A percentile compares a stretch with the other conserved stretches of the same genome.
Evolutionary conservation across 2,797 vertebrate genomes (phyloP).

Genomic region (Menidia menidia): DNA sequence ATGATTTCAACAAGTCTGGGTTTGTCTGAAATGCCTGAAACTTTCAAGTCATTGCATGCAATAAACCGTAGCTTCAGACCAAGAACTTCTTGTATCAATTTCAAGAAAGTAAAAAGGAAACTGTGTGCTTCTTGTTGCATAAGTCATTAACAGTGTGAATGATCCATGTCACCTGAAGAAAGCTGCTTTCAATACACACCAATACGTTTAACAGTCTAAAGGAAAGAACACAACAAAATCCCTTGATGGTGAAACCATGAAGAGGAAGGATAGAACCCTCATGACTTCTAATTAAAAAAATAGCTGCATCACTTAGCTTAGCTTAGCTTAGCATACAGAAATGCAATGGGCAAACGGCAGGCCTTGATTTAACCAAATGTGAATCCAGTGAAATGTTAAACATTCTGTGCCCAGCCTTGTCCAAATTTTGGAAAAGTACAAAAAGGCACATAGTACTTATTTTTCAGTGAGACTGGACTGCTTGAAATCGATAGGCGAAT

Average conservation of each 20-base stretch:
- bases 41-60: slow-evolving; percentile 71
- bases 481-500: not conserved
- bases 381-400: not conserved
- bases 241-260: not conserved
- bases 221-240: slow-evolving; percentile 4
- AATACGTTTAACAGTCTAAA: slow-evolving; percentile 7
- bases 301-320: slow-evolving; percentile 5
- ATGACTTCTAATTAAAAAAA: not conserved
- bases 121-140: slow-evolving; percentile 39
- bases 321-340: slow-evolving; percentile 12
- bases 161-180: slow-evolving; percentile 31
- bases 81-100: slow-evolving; percentile 68
- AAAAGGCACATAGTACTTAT: not conserved
- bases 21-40: slow-evolving; percentile 74
- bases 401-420: not conserved
- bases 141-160: slow-evolving; percentile 44
- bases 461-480: not conserved
- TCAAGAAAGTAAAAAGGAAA: slow-evolving; percentile 31
- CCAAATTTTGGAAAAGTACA: not conserved
- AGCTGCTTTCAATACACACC: slow-evolving; percentile 38
- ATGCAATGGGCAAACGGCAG: not conserved
- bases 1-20: slow-evolving; percentile 68
- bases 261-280: not conserved
- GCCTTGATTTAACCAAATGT: not conserved
- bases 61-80: slow-evolving; percentile 75